A percentile compares a stretch with the other conserved stretches of the same genome.
Evolutionary conservation across 2,797 vertebrate species (phyloP).

Genomic region (Ctenopoma multispine): DNA sequence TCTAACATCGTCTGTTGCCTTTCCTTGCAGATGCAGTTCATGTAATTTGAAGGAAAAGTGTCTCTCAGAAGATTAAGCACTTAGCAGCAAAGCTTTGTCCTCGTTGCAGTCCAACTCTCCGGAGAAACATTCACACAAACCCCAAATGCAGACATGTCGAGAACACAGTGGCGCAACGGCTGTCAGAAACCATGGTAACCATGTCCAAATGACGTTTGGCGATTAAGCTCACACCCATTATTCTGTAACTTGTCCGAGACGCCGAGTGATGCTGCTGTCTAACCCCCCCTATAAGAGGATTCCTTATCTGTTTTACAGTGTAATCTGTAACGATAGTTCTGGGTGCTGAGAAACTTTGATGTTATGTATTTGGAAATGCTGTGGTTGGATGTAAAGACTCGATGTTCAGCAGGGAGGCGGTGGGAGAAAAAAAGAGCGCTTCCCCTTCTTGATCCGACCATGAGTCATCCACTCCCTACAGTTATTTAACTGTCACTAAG

Average conservation of each 20-base stretch:
- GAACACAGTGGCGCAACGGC: slow-evolving; percentile 78
- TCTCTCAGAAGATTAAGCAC: slow-evolving; percentile 88
- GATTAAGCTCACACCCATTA: slow-evolving; percentile 77
- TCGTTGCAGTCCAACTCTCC: slow-evolving; percentile 91
- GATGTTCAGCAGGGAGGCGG: slow-evolving; percentile 72
- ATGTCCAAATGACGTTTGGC: slow-evolving; percentile 74
- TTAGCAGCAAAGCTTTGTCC: slow-evolving; percentile 88
- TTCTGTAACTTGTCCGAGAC: slow-evolving; percentile 87
- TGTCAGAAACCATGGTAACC: slow-evolving; percentile 78
- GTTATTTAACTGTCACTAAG: slow-evolving; percentile 89
- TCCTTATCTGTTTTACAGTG: slow-evolving; percentile 77
- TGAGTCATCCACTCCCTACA: slow-evolving; percentile 86
- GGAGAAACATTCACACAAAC: slow-evolving; percentile 80
- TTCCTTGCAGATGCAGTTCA: slow-evolving; percentile 95
- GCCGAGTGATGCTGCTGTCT: slow-evolving; percentile 86
- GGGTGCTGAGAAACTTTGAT: slow-evolving; percentile 81
- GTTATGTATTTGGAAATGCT: slow-evolving; percentile 79
- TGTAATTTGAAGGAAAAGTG: slow-evolving; percentile 91
- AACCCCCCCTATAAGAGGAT: slow-evolving; percentile 79
- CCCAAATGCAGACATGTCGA: slow-evolving; percentile 78
- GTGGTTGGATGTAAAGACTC: slow-evolving; percentile 75
- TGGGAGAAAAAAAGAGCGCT: slow-evolving; percentile 47
- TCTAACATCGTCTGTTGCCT: slow-evolving; percentile 37
- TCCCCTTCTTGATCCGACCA: slow-evolving; percentile 81
- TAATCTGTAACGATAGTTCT: slow-evolving; percentile 79